Evolutionary conservation across 2,888 invertebrate genomes (phyloP).

Genomic region (Nezara viridula): DNA sequence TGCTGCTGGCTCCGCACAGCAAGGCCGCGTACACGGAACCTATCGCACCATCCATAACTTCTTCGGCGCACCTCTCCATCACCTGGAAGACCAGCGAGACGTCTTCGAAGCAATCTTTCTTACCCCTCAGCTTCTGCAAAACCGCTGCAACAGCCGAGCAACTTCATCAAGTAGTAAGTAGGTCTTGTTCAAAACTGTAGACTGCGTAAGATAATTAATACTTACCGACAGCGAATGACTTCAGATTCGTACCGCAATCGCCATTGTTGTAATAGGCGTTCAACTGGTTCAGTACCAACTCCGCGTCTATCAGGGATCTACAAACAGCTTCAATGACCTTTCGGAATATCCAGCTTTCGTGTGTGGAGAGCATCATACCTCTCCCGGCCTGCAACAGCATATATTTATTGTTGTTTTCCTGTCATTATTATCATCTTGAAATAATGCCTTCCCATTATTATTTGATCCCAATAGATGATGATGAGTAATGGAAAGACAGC

Average conservation of each 20-base stretch:
- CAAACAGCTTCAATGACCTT: slow-evolving; percentile 71
- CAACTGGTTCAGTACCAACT: slow-evolving; percentile 74
- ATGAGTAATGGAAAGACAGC: too few species aligned
- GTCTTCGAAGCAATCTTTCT: background rate
- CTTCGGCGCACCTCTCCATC: slow-evolving; percentile 14
- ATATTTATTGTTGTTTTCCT: too few species aligned
- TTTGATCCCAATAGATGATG: too few species aligned
- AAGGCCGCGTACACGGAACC: background rate
- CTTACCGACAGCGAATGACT: slow-evolving; percentile 49
- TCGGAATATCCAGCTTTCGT: slow-evolving; percentile 67
- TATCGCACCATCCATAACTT: background rate
- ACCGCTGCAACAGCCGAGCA: background rate
- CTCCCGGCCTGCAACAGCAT: slow-evolving; percentile 11
- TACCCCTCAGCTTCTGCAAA: background rate
- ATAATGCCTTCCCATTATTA: too few species aligned
- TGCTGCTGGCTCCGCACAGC: background rate
- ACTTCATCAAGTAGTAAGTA: background rate
- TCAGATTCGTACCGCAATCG: slow-evolving; percentile 75
- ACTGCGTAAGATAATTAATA: too few species aligned
- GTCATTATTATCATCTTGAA: too few species aligned
- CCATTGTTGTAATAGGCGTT: slow-evolving; percentile 77
- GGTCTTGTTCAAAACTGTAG: too few species aligned
- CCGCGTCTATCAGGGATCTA: slow-evolving; percentile 73
- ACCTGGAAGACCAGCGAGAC: slow-evolving; percentile 1
- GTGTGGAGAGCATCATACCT: slow-evolving; percentile 61